Evolutionary conservation across 2,888 invertebrate species (phyloP).

Genomic region (Cryptosula pallasiana): DNA sequence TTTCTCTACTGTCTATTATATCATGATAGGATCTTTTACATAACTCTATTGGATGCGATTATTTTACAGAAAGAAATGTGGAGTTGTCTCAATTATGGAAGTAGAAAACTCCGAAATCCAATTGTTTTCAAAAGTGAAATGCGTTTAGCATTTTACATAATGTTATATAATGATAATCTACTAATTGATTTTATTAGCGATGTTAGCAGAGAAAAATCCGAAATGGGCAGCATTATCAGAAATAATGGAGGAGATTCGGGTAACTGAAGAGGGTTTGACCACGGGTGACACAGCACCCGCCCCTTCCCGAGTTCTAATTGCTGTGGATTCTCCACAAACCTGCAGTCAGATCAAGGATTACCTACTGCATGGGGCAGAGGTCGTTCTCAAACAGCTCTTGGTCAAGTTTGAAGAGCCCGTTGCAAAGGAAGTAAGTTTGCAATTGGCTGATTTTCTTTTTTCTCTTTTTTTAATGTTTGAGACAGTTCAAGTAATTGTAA

Average conservation of each 20-base stretch:
- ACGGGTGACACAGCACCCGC: conserved; percentile 29
- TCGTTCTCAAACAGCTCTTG: conserved; percentile 2
- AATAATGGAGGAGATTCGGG: conserved; percentile 76
- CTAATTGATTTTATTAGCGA: conserved; percentile 37
- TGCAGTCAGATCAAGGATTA: conserved; percentile 69
- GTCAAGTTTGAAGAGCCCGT: background rate
- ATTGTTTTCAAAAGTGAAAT: too few relatives aligned
- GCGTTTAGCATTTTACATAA: too few relatives aligned
- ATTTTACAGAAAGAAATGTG: too few relatives aligned
- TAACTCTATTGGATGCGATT: too few relatives aligned
- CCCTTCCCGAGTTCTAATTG: conserved; percentile 66
- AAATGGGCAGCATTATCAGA: conserved; percentile 84
- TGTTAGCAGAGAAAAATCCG: conserved; percentile 70
- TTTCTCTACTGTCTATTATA: too few relatives aligned
- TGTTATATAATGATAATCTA: too few relatives aligned
- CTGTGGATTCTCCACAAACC: conserved; percentile 76
- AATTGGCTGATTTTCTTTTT: background rate
- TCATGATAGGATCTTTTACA: too few relatives aligned
- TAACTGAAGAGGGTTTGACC: conserved; percentile 59
- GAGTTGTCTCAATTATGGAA: too few relatives aligned
- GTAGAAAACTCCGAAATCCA: too few relatives aligned
- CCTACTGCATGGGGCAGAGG: background rate
- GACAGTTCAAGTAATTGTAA: background rate
- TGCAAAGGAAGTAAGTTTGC: conserved; percentile 35
- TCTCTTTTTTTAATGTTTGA: background rate